Evolutionary conservation across 2,888 invertebrate genomes (phyloP).

Genomic region (Macrophya annulata): DNA sequence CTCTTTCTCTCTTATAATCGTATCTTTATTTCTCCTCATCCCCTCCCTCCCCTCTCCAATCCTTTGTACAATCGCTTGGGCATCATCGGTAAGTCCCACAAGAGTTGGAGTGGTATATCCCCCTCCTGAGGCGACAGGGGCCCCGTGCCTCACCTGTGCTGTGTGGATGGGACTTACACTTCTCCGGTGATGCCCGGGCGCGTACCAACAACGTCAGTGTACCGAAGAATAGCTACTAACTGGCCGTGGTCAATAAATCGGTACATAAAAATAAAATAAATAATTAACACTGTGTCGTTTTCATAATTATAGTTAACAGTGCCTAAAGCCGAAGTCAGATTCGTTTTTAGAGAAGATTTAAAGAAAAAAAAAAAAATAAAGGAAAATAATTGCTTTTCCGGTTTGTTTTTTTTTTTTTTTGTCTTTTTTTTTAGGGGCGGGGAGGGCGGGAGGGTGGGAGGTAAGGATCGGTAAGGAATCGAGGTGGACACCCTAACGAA

Average conservation of each 20-base stretch:
- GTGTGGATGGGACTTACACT: slow-evolving; percentile 73
- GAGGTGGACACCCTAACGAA: slow-evolving; percentile 30
- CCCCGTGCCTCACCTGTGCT: slow-evolving; percentile 73
- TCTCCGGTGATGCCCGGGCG: slow-evolving; percentile 69
- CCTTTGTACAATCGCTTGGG: slow-evolving; percentile 19
- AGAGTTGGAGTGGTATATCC: slow-evolving; percentile 35
- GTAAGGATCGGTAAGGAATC: neutral
- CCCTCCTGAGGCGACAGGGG: slow-evolving; percentile 60
- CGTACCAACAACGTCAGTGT: slow-evolving; percentile 45
- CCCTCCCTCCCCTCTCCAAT: neutral
- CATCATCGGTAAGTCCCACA: slow-evolving; percentile 55
- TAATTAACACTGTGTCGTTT: neutral
- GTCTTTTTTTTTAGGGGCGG: neutral
- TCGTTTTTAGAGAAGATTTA: neutral
- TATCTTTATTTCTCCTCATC: slow-evolving; percentile 20
- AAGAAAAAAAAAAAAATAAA: neutral
- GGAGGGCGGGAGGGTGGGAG: neutral
- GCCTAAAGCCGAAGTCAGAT: neutral
- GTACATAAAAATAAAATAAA: neutral
- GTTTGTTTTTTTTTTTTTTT: too few species aligned
- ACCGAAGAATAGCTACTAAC: slow-evolving; percentile 28
- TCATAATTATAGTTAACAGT: neutral
- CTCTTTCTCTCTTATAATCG: neutral
- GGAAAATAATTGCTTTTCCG: too few species aligned
- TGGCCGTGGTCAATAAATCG: neutral